Evolutionary conservation across 2,888 invertebrate species (phyloP).

Genomic region (Netelia inedita): DNA sequence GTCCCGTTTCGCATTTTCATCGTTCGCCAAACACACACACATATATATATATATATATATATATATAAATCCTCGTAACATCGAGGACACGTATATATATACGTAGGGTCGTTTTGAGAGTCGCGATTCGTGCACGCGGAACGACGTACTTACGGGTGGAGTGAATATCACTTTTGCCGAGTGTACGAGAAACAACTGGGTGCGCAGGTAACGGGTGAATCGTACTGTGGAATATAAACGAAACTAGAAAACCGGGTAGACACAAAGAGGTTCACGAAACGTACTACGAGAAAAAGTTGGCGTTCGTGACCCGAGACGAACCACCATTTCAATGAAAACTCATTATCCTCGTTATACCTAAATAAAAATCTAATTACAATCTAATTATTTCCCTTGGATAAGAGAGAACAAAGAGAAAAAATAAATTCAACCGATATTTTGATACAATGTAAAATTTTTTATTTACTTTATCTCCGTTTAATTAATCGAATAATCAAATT

Average conservation of each 20-base stretch:
- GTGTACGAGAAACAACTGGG: background rate
- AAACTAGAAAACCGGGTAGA: background rate
- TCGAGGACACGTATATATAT: background rate
- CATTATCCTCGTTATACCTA: background rate
- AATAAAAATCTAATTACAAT: too few species aligned
- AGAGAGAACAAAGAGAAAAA: background rate
- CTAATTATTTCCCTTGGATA: too few species aligned
- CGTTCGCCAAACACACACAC: background rate
- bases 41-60: background rate
- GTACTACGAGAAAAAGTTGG: background rate
- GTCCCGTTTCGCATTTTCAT: conserved; percentile 31
- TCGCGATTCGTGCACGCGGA: background rate
- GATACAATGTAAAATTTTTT: too few species aligned
- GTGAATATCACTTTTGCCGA: conserved; percentile 9
- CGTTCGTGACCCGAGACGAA: background rate
- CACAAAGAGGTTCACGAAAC: background rate
- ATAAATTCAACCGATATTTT: background rate
- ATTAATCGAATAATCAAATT: background rate
- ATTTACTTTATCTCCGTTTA: background rate
- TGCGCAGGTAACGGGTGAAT: background rate
- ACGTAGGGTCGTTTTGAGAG: background rate
- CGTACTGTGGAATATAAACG: background rate
- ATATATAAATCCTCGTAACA: background rate
- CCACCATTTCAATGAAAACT: background rate
- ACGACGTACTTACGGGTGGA: background rate